These are phyloP conservation scores for Anarsia innoxiella DNA, from an alignment of 2,888 invertebrate species.

Conservation along the genomic window DNA sequence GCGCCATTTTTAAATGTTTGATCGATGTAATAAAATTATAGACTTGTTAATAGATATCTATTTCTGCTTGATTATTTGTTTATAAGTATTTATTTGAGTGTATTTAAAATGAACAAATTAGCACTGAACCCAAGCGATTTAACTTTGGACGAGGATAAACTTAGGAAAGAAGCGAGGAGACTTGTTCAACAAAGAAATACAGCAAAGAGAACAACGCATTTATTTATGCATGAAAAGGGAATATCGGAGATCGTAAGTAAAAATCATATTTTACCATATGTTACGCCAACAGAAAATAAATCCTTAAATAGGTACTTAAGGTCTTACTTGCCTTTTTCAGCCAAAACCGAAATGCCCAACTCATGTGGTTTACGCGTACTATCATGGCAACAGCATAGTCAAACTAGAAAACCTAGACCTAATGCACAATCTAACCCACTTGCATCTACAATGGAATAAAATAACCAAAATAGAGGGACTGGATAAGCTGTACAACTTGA, in stretches of 20 bases:
- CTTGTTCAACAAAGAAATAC: constrained; percentile 41
- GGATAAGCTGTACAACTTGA: constrained; percentile 76
- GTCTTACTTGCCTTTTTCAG: no score
- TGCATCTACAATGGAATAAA: constrained; percentile 86
- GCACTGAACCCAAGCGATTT: no score
- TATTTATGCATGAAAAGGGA: constrained; percentile 76
- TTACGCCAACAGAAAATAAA: no score
- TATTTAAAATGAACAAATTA: constrained; percentile 12
- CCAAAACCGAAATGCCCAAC: constrained; percentile 46
- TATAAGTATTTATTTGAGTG: constrained; percentile 7
- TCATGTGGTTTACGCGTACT: constrained; percentile 79
- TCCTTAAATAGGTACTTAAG: no score
- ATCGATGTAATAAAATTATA: constrained; percentile 29
- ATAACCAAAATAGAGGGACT: constrained; percentile 82
- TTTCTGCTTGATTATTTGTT: constrained; percentile 5
- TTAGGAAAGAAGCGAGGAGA: constrained; percentile 55
- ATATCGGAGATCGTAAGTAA: constrained; percentile 75
- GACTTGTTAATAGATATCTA: no score
- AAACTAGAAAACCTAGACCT: constrained; percentile 82
- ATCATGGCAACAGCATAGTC: constrained; percentile 87
- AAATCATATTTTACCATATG: no score
- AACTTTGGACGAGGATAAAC: constrained; percentile 38
- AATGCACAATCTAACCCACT: constrained; percentile 78
- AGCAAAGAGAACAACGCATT: constrained; percentile 51
- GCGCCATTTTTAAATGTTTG: constrained; percentile 28